Conservation (phyloP, 2,888 invertebrate genomes). For the Spisula subtruncata region DNA sequence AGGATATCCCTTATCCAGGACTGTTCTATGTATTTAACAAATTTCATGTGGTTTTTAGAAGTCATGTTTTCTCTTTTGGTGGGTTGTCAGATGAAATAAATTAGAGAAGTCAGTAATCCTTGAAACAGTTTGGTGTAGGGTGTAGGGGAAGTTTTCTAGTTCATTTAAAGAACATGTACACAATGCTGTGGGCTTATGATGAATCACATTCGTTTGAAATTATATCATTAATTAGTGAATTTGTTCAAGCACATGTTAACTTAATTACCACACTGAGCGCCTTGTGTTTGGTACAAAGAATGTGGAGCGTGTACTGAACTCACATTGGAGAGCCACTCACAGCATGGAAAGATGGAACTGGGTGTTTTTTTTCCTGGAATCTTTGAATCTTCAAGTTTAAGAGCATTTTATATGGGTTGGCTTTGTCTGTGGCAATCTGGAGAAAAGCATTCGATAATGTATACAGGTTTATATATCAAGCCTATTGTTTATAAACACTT, state of each 20-base stretch:
- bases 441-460: background rate
- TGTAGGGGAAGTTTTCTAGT: background rate
- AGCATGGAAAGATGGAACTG: background rate
- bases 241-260: slow-evolving; percentile 23
- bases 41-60: slow-evolving; percentile 15
- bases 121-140: background rate
- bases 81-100: background rate
- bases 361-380: background rate
- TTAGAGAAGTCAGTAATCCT: background rate
- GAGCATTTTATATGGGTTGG: background rate
- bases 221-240: slow-evolving; percentile 22
- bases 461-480: too few species aligned
- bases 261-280: background rate
- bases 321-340: background rate
- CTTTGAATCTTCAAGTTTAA: slow-evolving; percentile 21
- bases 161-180: background rate
- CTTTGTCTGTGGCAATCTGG: slow-evolving; percentile 21
- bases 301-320: slow-evolving; percentile 1
- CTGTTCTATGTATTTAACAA: slow-evolving; percentile 30
- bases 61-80: background rate
- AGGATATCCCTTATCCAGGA: slow-evolving; percentile 22
- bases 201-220: slow-evolving; percentile 2
- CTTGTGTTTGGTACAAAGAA: background rate
- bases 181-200: slow-evolving; percentile 24
- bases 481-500: too few species aligned